Evolutionary conservation across 2,797 vertebrate species (phyloP).

Genomic region (Silurus lanzhouensis): DNA sequence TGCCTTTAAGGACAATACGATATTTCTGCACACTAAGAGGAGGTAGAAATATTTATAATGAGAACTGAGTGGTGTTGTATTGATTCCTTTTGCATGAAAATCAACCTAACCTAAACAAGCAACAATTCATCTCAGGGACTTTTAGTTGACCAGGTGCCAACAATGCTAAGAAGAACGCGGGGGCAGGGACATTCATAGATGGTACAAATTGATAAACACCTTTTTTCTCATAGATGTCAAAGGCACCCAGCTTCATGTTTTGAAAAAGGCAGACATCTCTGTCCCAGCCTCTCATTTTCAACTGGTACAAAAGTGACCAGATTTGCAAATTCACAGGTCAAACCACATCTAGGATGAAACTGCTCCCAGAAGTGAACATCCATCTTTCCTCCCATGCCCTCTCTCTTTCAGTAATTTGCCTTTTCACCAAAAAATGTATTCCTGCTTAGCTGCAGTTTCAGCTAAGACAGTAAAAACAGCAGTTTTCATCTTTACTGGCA

Average conservation of each 20-base stretch:
- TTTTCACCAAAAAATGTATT: neutral
- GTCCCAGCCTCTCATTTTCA: neutral
- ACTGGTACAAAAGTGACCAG: neutral
- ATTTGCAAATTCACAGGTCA: neutral
- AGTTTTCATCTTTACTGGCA: neutral
- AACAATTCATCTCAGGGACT: neutral
- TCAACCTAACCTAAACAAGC: neutral
- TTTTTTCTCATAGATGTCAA: neutral
- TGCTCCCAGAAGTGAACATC: neutral
- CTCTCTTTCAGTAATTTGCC: neutral
- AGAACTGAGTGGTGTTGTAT: neutral
- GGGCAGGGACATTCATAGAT: neutral
- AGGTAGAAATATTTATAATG: neutral
- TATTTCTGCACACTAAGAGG: neutral
- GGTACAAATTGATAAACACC: too few relatives aligned
- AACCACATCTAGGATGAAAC: neutral
- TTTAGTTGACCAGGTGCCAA: neutral
- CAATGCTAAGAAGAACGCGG: neutral
- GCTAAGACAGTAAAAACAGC: neutral
- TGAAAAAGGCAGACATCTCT: neutral
- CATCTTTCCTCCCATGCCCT: neutral
- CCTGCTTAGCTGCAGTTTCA: neutral
- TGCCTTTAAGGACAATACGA: neutral
- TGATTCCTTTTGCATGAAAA: too few relatives aligned
- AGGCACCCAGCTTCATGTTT: neutral